Conservation (phyloP, 23 tunicate genomes). For the Phallusia fumigata region DNA sequence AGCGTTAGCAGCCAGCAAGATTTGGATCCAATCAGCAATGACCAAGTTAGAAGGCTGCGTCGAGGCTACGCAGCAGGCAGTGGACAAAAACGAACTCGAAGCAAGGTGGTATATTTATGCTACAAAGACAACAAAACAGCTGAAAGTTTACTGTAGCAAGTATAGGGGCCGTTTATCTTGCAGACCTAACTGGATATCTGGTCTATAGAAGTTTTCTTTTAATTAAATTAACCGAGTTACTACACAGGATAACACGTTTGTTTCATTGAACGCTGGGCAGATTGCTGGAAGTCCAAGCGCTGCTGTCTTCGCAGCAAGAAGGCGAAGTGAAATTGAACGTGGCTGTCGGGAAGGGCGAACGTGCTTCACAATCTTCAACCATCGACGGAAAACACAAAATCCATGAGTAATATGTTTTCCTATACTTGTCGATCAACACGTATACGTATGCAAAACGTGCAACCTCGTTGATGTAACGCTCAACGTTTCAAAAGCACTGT, state of each 20-base stretch:
- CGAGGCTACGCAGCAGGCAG: constrained; percentile 28
- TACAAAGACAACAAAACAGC: background rate
- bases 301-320: constrained; percentile 47
- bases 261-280: constrained; percentile 30
- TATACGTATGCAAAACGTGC: no score
- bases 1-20: constrained; percentile 21
- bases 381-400: constrained; percentile 43
- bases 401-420: constrained; percentile 34
- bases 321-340: constrained; percentile 74
- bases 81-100: constrained; percentile 44
- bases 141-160: no score
- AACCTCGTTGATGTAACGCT: no score
- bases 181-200: no score
- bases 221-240: no score
- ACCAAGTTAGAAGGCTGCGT: constrained; percentile 42
- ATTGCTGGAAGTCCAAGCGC: constrained; percentile 27
- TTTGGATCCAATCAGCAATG: constrained; percentile 45
- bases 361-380: constrained; percentile 34
- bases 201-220: no score
- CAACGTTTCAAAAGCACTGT: background rate
- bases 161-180: no score
- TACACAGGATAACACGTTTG: no score
- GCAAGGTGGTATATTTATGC: constrained; percentile 17
- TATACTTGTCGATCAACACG: background rate
- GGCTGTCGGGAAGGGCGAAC: constrained; percentile 80